These are phyloP conservation scores for Nomia melanderi DNA, from an alignment of 1,140 invertebrate species.

Conservation along the genomic window DNA sequence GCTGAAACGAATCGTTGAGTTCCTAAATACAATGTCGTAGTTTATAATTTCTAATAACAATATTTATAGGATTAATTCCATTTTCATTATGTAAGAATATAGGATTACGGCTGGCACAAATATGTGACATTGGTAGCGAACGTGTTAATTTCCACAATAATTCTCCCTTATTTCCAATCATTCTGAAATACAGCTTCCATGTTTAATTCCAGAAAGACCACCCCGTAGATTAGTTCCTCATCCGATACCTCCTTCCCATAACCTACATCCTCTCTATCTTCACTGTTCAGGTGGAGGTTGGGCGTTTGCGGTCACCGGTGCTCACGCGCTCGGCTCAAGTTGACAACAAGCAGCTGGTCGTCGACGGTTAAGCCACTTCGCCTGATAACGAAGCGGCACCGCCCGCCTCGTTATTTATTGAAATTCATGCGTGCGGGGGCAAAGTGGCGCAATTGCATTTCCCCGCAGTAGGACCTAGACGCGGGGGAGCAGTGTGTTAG, in stretches of 20 bases:
- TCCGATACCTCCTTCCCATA: background rate
- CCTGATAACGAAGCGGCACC: slow-evolving; percentile 47
- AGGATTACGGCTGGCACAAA: no score
- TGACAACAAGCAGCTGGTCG: slow-evolving; percentile 50
- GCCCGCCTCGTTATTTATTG: slow-evolving; percentile 56
- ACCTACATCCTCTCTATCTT: background rate
- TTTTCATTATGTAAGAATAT: no score
- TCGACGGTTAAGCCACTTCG: slow-evolving; percentile 50
- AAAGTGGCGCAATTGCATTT: slow-evolving; percentile 38
- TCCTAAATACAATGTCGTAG: no score
- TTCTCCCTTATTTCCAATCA: no score
- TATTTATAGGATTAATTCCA: no score
- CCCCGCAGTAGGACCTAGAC: background rate
- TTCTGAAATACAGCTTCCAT: no score
- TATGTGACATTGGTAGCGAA: no score
- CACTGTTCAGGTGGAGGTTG: background rate
- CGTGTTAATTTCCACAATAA: no score
- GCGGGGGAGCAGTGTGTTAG: no score
- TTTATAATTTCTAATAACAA: no score
- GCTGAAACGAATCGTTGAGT: no score
- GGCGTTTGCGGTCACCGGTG: slow-evolving; percentile 39
- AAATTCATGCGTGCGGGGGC: slow-evolving; percentile 48
- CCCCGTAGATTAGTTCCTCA: background rate
- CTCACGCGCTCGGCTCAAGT: slow-evolving; percentile 42
- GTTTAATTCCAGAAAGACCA: no score